Percentiles rank a stretch among this genome's conserved stretches.
Conservation (phyloP, 2,888 invertebrate species). For the Eueremaeus valkanovi region DNA sequence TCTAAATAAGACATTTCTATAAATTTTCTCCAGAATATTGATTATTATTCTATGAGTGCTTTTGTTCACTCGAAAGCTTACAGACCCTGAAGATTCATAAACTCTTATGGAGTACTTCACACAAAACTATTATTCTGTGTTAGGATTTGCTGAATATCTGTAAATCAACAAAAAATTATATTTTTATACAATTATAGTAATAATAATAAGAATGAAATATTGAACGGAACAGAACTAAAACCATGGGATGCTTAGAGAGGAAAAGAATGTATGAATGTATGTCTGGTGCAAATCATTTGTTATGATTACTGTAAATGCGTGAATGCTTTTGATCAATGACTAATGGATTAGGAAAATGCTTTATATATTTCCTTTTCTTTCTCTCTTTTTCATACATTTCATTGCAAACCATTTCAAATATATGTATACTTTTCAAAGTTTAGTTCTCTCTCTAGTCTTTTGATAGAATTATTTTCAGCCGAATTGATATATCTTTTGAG, state of each 20-base stretch:
- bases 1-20: no score
- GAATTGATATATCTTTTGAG: not conserved
- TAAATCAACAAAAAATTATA: not conserved
- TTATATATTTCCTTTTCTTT: not conserved
- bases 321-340: not conserved
- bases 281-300: conserved; percentile 27
- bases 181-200: not conserved
- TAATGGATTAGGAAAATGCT: conserved; percentile 17
- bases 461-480: not conserved
- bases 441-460: not conserved
- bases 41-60: no score
- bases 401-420: not conserved
- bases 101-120: not conserved
- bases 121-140: not conserved
- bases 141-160: not conserved
- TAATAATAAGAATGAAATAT: not conserved
- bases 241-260: not conserved
- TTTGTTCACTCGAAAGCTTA: no score
- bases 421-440: not conserved
- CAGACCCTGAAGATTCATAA: not conserved
- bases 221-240: not conserved
- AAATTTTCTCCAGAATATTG: no score
- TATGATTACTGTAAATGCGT: conserved; percentile 30
- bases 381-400: not conserved
- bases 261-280: not conserved